phyloP scores from a whole-genome alignment of 2,113 vertebrate species.

The Gymnarchus niloticus region DNA sequence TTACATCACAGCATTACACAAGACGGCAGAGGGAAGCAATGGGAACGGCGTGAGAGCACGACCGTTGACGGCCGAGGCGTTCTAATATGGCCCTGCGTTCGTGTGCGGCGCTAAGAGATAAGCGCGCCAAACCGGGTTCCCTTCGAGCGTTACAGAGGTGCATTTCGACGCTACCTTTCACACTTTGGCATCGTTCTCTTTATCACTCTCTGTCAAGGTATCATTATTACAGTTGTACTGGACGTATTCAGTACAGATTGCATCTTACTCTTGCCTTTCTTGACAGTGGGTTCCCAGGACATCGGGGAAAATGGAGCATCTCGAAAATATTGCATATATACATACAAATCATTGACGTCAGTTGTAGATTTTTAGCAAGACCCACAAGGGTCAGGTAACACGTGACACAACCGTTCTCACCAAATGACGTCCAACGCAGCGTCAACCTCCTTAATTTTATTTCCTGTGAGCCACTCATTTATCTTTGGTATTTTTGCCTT shows the following conservation, averaged over 20 bases:
- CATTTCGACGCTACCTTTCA: not conserved
- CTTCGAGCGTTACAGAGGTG: not conserved
- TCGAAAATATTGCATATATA: not conserved
- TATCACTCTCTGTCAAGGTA: not conserved
- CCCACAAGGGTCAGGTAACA: not conserved
- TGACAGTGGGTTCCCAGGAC: not conserved
- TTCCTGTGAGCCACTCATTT: not conserved
- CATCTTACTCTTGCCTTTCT: not conserved
- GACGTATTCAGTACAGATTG: not conserved
- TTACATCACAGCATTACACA: constrained; percentile 62
- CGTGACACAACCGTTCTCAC: not conserved
- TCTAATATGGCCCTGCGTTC: not conserved
- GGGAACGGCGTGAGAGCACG: constrained; percentile 35
- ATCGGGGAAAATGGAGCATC: not conserved
- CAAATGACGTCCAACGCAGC: not conserved
- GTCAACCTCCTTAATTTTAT: not conserved
- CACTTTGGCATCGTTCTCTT: not conserved
- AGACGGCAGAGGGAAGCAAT: constrained; percentile 43
- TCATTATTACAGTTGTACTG: not conserved
- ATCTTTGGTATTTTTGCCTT: not conserved
- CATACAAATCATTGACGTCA: not conserved
- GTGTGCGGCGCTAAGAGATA: not conserved
- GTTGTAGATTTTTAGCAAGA: not conserved
- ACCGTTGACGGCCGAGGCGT: not conserved
- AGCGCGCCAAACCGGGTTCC: not conserved